Base-by-base conservation (phyloP, 2,888 invertebrate genomes). In the Cheiracanthium punctorium region DNA sequence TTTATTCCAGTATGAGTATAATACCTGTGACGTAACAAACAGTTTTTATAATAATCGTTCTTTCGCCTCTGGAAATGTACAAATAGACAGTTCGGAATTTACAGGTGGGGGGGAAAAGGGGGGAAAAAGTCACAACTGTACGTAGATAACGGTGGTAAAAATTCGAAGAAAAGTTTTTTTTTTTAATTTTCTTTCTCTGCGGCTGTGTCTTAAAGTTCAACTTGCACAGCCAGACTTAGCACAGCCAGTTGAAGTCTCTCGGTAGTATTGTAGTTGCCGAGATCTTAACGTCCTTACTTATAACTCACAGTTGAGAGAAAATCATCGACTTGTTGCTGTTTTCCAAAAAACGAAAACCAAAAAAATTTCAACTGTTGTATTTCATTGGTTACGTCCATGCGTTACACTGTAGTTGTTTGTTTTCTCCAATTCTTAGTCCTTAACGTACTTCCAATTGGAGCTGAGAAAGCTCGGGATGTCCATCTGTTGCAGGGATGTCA, bases 381-480 rank as follows among this genome's bases (percentile, higher is more conserved):
- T n/a, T n/a, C n/a, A n/a, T n/a, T n/a, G n/a, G n/a, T n/a, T n/a
- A n/a, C 58, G 58, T 58, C 58, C 58, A 58, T 58, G 58, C 58
- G 58, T 58, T 24, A 58, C 58, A 24, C 4, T 58, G 24, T n/a
- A n/a, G n/a, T n/a, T n/a, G n/a, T n/a, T n/a, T n/a, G n/a, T n/a
- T 24, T 24, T 58, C 58, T 58, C 58, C 58, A 58, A 58, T 58
- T 58, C 58, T 20, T 58, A 58, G 58, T 69, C 20, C 37, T 69
- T 33, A 69, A n/a, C 77, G 77, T 73, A 29, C 52, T 84, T 85
- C n/a, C 73, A 80, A 70, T 70, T 79, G 79, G 84, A 85, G 79
- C 84, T 74, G 69, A n/a, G n/a, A 80, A 85, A 85, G 79, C 79
- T 85, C 84, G 52, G 70, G 75, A 70, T 41, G 80, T 33, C 67